Evolutionary conservation across 2,113 vertebrate genomes (phyloP).

Genomic region (Girardinichthys multiradiatus): DNA sequence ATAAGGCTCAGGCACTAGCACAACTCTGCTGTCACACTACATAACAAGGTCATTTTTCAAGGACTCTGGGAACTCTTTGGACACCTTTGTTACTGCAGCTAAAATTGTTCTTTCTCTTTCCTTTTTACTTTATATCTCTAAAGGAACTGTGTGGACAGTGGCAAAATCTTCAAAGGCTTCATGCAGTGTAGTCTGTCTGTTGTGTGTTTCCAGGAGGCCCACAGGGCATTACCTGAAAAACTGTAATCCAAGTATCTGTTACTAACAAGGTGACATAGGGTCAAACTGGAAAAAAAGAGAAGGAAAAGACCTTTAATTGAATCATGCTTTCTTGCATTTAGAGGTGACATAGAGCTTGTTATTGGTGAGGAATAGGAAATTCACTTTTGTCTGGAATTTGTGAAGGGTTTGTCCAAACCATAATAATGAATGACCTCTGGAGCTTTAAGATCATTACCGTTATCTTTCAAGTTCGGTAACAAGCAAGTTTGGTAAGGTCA

Average conservation of each 20-base stretch:
- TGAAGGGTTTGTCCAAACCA: constrained; percentile 73
- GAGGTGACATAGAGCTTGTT: constrained; percentile 68
- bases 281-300: constrained; percentile 48
- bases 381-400: constrained; percentile 82
- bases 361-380: constrained; percentile 83
- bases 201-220: constrained; percentile 18
- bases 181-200: constrained; percentile 9
- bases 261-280: constrained; percentile 53
- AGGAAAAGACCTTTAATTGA: constrained; percentile 63
- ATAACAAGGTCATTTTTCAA: constrained; percentile 49
- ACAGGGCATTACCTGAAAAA: constrained; percentile 10
- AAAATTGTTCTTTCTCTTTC: neutral
- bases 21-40: constrained; percentile 31
- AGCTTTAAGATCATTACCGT: constrained; percentile 77
- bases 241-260: constrained; percentile 52
- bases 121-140: neutral
- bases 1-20: constrained; percentile 40
- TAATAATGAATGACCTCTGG: constrained; percentile 80
- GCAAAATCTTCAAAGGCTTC: constrained; percentile 1
- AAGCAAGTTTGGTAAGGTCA: constrained; percentile 79
- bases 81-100: neutral
- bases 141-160: neutral
- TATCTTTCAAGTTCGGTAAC: constrained; percentile 71
- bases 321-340: constrained; percentile 58
- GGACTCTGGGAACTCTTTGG: constrained; percentile 1